These are phyloP conservation scores for Megaleporinus macrocephalus DNA, from an alignment of 2,113 vertebrate genomes.

Conservation along the genomic window DNA sequence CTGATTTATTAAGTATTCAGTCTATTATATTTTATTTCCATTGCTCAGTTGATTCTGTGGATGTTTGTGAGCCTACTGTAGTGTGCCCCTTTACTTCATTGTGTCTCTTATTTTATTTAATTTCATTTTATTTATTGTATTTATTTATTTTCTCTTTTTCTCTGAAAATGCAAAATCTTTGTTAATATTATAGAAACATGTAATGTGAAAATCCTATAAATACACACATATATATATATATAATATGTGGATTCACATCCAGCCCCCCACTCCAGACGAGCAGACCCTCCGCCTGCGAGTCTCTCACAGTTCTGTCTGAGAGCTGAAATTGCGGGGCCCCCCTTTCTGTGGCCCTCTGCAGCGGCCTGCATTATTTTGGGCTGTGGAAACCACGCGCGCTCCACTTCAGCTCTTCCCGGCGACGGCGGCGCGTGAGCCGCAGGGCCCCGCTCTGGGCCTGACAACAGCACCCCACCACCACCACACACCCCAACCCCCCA, in stretches of 20 bases:
- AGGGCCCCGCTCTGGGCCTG: slow-evolving; percentile 45
- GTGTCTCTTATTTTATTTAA: too few species aligned
- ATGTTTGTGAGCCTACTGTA: too few species aligned
- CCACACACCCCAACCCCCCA: neutral
- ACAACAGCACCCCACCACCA: slow-evolving; percentile 38
- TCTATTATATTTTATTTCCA: too few species aligned
- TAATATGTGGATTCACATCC: neutral
- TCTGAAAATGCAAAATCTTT: too few species aligned
- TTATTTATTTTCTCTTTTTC: too few species aligned
- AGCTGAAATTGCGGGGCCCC: slow-evolving; percentile 8
- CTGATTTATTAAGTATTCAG: too few species aligned
- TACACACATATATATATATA: neutral
- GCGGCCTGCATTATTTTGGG: slow-evolving; percentile 39
- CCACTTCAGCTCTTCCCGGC: slow-evolving; percentile 52
- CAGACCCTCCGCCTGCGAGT: neutral
- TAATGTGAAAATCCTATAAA: too few species aligned
- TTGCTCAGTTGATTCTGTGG: too few species aligned
- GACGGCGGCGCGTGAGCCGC: slow-evolving; percentile 44
- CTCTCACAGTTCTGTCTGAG: neutral
- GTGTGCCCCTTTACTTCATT: too few species aligned
- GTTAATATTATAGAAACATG: too few species aligned
- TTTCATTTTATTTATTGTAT: too few species aligned
- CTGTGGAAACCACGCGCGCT: slow-evolving; percentile 42
- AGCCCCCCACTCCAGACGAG: neutral
- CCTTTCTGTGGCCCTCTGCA: neutral